Conservation (phyloP, 1,140 invertebrate species). For the Bombus vancouverensis region DNA sequence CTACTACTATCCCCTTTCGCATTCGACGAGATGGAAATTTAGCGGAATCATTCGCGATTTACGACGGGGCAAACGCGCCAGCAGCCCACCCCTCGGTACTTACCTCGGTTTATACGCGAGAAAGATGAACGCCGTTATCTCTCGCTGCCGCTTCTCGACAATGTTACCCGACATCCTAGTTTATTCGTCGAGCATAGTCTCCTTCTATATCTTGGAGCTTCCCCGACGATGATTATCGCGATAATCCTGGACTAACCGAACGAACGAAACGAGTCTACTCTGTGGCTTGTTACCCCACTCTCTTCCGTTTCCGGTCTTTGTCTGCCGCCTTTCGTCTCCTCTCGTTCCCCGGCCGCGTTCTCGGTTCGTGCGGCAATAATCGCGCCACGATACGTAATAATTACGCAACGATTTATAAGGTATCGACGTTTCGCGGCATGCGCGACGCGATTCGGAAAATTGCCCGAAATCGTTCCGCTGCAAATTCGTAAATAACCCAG, state of each 20-base stretch:
- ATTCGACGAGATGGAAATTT: conserved; percentile 75
- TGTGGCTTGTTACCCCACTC: not conserved
- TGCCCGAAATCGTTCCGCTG: conserved; percentile 26
- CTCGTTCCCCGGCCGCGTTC: not conserved
- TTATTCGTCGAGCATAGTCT: conserved; percentile 6
- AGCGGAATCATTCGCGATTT: conserved; percentile 75
- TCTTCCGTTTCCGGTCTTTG: not conserved
- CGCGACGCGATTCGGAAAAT: conserved; percentile 40
- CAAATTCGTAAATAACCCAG: conserved; percentile 25
- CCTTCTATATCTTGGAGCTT: conserved; percentile 22
- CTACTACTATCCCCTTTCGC: conserved; percentile 55
- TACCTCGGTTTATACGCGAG: conserved; percentile 62
- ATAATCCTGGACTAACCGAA: conserved; percentile 39
- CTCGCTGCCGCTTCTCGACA: conserved; percentile 25
- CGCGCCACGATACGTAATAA: conserved; percentile 48
- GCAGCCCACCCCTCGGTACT: conserved; percentile 36
- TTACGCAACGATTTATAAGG: conserved; percentile 42
- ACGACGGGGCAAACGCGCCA: conserved; percentile 61
- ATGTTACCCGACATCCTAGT: conserved; percentile 18
- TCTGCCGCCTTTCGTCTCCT: too few species aligned
- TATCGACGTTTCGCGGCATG: conserved; percentile 37
- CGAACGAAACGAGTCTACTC: conserved; percentile 29
- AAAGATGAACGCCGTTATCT: conserved; percentile 59
- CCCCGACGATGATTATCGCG: conserved; percentile 33
- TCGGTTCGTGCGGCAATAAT: conserved; percentile 27